Evolutionary conservation across 2,113 vertebrate genomes (phyloP).

Genomic region (Cyprinus carpio): DNA sequence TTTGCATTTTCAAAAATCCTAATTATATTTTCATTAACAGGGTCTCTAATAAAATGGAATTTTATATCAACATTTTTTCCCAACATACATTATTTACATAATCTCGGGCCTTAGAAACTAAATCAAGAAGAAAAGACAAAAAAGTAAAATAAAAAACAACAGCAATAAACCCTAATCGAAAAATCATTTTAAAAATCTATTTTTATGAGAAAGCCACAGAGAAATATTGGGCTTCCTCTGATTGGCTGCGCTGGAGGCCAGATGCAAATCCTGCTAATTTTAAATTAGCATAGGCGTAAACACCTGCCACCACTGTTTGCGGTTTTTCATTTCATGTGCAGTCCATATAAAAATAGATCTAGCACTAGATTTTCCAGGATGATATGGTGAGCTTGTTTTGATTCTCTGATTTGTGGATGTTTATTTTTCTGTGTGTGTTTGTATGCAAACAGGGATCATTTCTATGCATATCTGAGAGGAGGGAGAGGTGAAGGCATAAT

Average conservation of each 20-base stretch:
- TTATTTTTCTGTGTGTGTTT: not conserved
- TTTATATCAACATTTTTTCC: constrained; percentile 25
- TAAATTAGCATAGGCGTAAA: constrained; percentile 41
- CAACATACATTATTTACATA: constrained; percentile 50
- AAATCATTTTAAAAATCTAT: constrained; percentile 13
- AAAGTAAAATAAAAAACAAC: constrained; percentile 1
- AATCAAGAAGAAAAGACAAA: not conserved
- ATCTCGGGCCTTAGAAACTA: constrained; percentile 19
- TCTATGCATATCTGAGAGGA: constrained; percentile 30
- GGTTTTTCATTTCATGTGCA: constrained; percentile 31
- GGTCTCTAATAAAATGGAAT: constrained; percentile 34
- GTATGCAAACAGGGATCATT: not conserved
- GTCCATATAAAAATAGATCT: constrained; percentile 42
- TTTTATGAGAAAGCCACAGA: constrained; percentile 16
- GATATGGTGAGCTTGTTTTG: constrained; percentile 8
- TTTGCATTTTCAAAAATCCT: constrained; percentile 44
- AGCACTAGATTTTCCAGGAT: constrained; percentile 27
- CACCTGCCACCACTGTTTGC: constrained; percentile 32
- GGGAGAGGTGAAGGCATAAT: constrained; percentile 31
- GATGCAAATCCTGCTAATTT: constrained; percentile 41
- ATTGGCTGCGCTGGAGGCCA: constrained; percentile 32
- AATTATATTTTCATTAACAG: constrained; percentile 43
- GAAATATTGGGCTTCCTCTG: constrained; percentile 27
- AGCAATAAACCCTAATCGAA: not conserved
- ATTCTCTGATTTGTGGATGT: not conserved